Base-by-base conservation (phyloP, 2,113 vertebrate species). In the Chloroceryle aenea region DNA sequence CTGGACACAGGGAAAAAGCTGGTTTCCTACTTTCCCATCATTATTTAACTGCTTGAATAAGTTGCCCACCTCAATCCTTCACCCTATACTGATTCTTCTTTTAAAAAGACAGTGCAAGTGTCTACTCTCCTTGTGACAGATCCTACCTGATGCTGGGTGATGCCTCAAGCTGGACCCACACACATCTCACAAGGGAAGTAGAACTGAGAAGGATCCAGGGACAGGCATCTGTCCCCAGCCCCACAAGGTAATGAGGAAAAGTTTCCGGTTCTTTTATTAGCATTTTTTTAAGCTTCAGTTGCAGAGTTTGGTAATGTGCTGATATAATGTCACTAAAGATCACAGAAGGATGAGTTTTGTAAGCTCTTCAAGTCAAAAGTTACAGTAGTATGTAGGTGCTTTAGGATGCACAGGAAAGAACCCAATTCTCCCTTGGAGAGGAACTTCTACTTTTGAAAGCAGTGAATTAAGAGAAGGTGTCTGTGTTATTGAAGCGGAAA, bases 391-490 rank as follows among this genome's bases (percentile, higher is more conserved):
- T 6, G 16, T 14, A 38, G 22, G 32, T 64, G 47, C 50, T 75
- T 32, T 69, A 87, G 80, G 69, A 73, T 87, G 58, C 17, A 53
- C 6, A 59, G 14, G 73, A 59, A 78, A 75, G 20, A 78, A 75
- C 47, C 17, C 26, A 52, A 29, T 8, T 79, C 36, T 13, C 76
- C 48, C 53, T 38, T 23, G 43, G 29, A 88, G 29, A 79, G 32
- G n/a, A 3, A 0, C 43, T 88, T 78, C 79, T 91, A 4, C 92
- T 97, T 95, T 94, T 93, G 85, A 91, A 81, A 94, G 40, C 50
- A 91, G 67, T 62, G 69, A 64, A 52, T 86, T 73, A 48, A 64
- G 85, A 94, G 62, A 90, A 30, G 18, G 40, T 71, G 71, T 27
- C 43, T 66, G 34, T 72, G 45, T 93, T 75, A 68, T 8, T 80